Evolutionary conservation across 2,888 invertebrate species (phyloP), one percentile per base, ranked within the genome.

Genomic region (Calameuta pallipes): DNA sequence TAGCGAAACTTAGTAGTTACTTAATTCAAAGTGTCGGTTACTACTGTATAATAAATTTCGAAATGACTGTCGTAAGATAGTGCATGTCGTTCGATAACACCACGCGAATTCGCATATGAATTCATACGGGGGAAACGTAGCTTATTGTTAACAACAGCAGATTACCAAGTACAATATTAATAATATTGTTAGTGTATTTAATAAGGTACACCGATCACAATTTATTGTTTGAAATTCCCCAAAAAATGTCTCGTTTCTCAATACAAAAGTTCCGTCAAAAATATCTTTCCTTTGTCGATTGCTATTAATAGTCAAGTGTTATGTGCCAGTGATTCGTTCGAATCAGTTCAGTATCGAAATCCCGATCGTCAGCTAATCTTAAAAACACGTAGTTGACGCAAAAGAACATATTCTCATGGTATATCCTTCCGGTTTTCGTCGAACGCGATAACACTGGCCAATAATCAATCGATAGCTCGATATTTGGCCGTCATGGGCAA

Each of bases 101-200:
- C 78, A 77, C 81, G 81, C 82, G 79, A 81, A 83, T 82, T 83
- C 82, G 77, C 74, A 76, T 69, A 30, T 56, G 34, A 68, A 76
- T 75, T 79, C 80, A 36, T 78, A 78, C 77, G 80, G 81, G 80
- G 78, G 76, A 34, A 35, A 35, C 82, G 80, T 85, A 83, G 82
- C 81, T 86, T 88, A 87, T 88, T 85, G 87, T 89, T 89, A 88
- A 89, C 88, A 89, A 89, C 89, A 88, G 87, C 88, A 89, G 87
- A 87, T 87, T 88, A 90, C 85, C 86, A 80, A 85, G 82, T 89
- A 85, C 79, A 84, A 87, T 80, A 81, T 82, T 56, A 77, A 83
- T 82, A 80, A 82, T 80, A 80, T 81, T 82, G 77, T 83, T 80
- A 83, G 81, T 82, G 82, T 80, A 77, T 83, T 83, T 79, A 83